Evolutionary conservation across 2,113 vertebrate genomes (phyloP), one percentile per base, ranked within the genome.

Genomic region (Actinemys pallida): DNA sequence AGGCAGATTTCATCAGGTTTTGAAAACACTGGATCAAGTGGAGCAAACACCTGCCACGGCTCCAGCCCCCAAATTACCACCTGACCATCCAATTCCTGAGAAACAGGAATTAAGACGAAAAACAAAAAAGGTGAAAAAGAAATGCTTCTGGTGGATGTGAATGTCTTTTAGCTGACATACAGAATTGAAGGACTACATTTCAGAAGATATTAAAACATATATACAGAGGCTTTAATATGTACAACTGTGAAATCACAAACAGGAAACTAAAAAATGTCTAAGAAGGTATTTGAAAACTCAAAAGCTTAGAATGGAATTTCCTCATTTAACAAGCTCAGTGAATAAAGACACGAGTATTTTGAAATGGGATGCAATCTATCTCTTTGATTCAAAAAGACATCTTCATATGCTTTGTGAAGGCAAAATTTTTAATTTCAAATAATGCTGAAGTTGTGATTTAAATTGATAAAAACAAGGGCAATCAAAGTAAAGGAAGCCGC

Each of bases 91-190:
- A 2, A 94, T 72, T 75, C 90, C 97, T 0, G 98, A 98, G 92
- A 98, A 98, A 90, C 98, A 98, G 88, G 98, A 98, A 90, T 90
- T 98, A 31, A 95, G 98, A 94, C 98, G 98, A 90, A 99, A 99
- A 87, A 96, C 99, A 90, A 99, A 99, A 97, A 99, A 99, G 96
- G 98, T 99, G 86, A 98, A 99, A 92, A 99, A 99, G 97, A 99
- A 99, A 97, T 99, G 99, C 91, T 99, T 99, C 98, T 99, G 99
- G 99, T 99, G 99, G 99, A 98, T 99, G 95, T 98, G 98, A 98
- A 84, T 93, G 85, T 49, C 84, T 94, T 76, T 27, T 24, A 14
- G 83, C 86, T 88, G 47, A 52, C 75, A 78, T 39, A 83, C 6
- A 3, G 29, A 69, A 47, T 57, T 27, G 49, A 78, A 87, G 10